phyloP scores from a whole-genome alignment of 2,113 vertebrate genomes.

The Salvelinus fontinalis region DNA sequence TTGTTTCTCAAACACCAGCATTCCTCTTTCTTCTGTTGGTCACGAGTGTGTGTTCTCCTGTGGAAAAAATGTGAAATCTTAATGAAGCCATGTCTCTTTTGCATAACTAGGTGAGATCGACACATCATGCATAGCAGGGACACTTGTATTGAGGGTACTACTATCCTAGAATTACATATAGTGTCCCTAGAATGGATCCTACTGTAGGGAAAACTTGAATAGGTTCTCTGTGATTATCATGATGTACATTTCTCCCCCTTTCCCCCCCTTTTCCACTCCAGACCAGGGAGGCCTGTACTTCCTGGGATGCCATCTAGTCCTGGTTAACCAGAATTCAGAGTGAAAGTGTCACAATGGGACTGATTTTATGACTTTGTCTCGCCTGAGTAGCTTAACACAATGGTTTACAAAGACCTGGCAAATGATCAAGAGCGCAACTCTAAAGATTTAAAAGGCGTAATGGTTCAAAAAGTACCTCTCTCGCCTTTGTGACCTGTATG shows the following conservation, averaged over 20 bases:
- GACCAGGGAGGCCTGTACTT: conserved; percentile 67
- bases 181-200: background rate
- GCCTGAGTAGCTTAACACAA: background rate
- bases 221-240: background rate
- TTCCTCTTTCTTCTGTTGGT: conserved; percentile 73
- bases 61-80: conserved; percentile 28
- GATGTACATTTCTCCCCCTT: conserved; percentile 74
- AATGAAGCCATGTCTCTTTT: too few relatives aligned
- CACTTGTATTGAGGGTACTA: background rate
- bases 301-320: conserved; percentile 58
- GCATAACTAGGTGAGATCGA: too few relatives aligned
- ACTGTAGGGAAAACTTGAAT: background rate
- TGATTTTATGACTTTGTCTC: background rate
- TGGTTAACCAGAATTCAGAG: conserved; percentile 74
- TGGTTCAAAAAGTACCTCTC: conserved; percentile 37
- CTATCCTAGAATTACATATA: background rate
- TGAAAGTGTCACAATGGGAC: background rate
- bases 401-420: too few relatives aligned
- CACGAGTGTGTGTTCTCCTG: conserved; percentile 66
- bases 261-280: conserved; percentile 76
- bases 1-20: conserved; percentile 42
- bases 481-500: conserved; percentile 81
- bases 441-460: background rate
- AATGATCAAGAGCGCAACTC: background rate
- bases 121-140: too few relatives aligned